A percentile compares a stretch with the other conserved stretches of the same genome.
Evolutionary conservation across 2,113 vertebrate genomes (phyloP).

Genomic region (Sylvilagus bachmani): DNA sequence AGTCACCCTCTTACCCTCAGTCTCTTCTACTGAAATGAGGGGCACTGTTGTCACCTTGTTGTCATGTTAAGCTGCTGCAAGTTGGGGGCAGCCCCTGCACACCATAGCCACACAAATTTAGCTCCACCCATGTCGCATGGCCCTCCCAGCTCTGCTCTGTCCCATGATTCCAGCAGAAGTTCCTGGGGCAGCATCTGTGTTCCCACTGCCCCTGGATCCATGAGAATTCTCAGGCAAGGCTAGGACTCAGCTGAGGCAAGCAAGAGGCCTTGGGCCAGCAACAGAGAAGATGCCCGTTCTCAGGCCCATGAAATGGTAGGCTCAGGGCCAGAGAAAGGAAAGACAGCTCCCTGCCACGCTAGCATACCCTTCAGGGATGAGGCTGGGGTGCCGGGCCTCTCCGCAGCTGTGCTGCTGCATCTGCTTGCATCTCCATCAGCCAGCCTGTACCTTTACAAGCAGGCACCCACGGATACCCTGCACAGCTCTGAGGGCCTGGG

Average conservation of each 20-base stretch:
- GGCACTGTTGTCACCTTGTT: accelerated
- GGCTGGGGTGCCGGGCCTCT: not conserved
- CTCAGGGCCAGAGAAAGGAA: not conserved
- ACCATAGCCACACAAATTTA: too few relatives aligned
- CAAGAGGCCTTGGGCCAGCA: accelerated
- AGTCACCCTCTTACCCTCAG: not conserved
- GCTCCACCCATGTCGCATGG: accelerated
- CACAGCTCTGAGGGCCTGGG: not conserved
- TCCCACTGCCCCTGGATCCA: accelerated
- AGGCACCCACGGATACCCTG: accelerated
- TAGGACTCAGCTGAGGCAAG: too few relatives aligned
- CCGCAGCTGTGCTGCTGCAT: not conserved
- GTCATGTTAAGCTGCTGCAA: not conserved
- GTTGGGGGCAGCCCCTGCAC: not conserved
- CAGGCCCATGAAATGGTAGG: not conserved
- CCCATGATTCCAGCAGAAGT: not conserved
- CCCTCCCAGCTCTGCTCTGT: not conserved
- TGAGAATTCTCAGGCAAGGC: not conserved
- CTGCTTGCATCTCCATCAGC: too few relatives aligned
- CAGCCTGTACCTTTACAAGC: not conserved
- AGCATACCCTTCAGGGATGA: not conserved
- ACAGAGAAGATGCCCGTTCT: accelerated
- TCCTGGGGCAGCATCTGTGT: accelerated
- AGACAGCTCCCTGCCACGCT: accelerated
- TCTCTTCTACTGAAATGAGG: not conserved